Conservation (phyloP, 2,113 vertebrate species). For the Patagioenas fasciata region DNA sequence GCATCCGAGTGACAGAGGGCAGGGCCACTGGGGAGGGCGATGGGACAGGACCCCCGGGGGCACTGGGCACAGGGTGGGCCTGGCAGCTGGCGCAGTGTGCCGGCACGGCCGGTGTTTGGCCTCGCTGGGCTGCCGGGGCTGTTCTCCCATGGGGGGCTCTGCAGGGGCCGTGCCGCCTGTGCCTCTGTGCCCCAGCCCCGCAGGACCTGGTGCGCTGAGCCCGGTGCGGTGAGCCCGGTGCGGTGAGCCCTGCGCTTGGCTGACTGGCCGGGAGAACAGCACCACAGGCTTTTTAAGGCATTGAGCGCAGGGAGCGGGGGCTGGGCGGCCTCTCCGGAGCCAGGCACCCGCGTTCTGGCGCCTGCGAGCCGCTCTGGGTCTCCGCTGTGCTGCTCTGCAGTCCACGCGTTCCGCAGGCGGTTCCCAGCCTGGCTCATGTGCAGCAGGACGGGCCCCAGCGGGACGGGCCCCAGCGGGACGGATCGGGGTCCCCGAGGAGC, state of each 20-base stretch:
- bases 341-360: neutral
- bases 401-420: neutral
- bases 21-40: neutral
- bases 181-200: neutral
- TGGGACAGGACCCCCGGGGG: accelerated
- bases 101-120: neutral
- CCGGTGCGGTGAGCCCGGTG: no score
- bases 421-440: accelerated
- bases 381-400: accelerated
- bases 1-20: neutral
- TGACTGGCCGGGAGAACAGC: neutral
- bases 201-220: no score
- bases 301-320: neutral
- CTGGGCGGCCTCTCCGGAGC: neutral
- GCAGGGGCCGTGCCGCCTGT: neutral
- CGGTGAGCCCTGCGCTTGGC: neutral
- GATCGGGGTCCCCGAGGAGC: neutral
- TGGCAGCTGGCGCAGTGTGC: neutral
- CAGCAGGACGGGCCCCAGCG: no score
- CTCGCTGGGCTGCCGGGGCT: neutral
- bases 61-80: accelerated
- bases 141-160: neutral
- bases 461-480: neutral
- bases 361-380: accelerated
- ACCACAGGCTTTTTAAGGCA: constrained; percentile 17